Evolutionary conservation across 2,113 vertebrate genomes (phyloP), one percentile per base, ranked within the genome.

Genomic region (Dinomys branickii): DNA sequence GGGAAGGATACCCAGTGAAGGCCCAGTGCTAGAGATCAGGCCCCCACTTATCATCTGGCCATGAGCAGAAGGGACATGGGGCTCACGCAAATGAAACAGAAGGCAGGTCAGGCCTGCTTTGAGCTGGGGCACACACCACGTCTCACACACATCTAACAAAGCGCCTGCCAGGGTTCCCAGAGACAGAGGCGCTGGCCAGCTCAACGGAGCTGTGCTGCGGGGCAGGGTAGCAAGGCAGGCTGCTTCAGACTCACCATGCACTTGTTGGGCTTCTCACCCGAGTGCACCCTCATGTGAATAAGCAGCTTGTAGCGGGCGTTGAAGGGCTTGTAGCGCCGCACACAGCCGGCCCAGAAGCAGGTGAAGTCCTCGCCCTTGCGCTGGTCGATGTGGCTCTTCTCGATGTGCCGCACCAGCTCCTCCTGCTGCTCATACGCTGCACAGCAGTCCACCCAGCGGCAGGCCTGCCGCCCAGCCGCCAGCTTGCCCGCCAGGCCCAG

Each of bases 261-360:
- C 98, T 99, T 99, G 99, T 99, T 99, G 82, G 99, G 99, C 98
- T 99, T 99, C 98, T 99, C 99, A 83, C 99, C 99, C 1, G 99
- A 99, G 98, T 99, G 99, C 97, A 99, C 99, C 94, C 99, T 99
- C 99, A 99, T 99, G 98, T 99, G 99, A 98, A 99, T 99, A 97
- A 99, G 99, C 98, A 99, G 99, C 98, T 99, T 99, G 99, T 99
- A 99, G 97, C 99, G 99, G 73, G 99, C 99, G 26, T 99, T 99
- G 99, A 99, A 99, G 97, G 99, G 99, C 97, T 99, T 99, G 98
- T 99, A 99, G 50, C 99, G 99, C 54, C 99, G 99, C 96, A 99
- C 99, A 41, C 99, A 99, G 96, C 99, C 99, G 0, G 99, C 99
- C 99, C 99, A 99, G 98, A 99, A 99, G 98, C 99, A 99, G 97